Evolutionary conservation across 1,140 invertebrate genomes (phyloP), one percentile per base, ranked within the genome.

Genomic region (Nomia melanderi): DNA sequence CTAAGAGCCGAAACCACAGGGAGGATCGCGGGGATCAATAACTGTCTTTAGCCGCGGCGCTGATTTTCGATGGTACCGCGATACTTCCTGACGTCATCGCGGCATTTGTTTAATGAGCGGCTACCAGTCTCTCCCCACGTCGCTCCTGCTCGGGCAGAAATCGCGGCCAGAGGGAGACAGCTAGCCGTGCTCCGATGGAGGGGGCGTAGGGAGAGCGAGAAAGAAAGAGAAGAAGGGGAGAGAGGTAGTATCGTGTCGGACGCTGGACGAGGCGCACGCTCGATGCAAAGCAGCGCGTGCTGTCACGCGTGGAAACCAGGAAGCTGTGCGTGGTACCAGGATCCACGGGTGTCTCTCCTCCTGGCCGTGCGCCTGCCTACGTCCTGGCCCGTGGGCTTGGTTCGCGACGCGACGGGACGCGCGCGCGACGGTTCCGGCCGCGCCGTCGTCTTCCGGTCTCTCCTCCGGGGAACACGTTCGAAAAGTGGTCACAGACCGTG

Each of bases 231-330:
- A 78, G 88, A 90, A 84, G 89, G 84, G 77, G 85, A 88, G 86
- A 88, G 81, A 86, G 87, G 88, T 91, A 91, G 90, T 91, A 89
- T 90, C 90, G 91, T 90, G 89, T 90, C 88, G 89, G 90, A 91
- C 91, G 90, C 90, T 91, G 90, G 90, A 90, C 88, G 90, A 92
- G 85, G 87, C 90, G 90, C 90, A 91, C 90, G 90, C 85, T 91
- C 88, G 84, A 88, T 85, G 88, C 88, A 86, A 90, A 88, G 77
- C 83, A 87, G 78, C 87, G 88, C 82, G 88, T 84, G 76, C 73
- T 87, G 86, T 88, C 84, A 87, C 89, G 89, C 86, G 84, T 72
- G 85, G 63, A 81, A 75, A 85, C 31, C 72, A 79, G 50, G 77
- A 85, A 85, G 65, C 78, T 82, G 79, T 69, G 79, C 60, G 72